Conservation (phyloP, 1,140 invertebrate species). For the Drosophila carrolli region DNA sequence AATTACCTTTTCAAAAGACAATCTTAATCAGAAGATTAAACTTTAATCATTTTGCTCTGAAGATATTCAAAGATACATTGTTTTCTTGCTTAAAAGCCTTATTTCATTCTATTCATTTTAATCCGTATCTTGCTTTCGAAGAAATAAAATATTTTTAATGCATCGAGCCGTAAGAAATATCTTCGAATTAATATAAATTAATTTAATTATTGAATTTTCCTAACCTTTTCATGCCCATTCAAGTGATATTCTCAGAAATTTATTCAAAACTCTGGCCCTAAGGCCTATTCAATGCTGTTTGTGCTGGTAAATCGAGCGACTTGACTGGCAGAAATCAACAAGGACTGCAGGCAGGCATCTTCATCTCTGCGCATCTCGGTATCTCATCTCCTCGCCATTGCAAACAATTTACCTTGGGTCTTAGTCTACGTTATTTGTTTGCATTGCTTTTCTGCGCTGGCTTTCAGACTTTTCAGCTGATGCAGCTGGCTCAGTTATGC, state of each 20-base stretch:
- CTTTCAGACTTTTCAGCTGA: slow-evolving; percentile 36
- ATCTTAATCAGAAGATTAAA: no score
- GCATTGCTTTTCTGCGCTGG: slow-evolving; percentile 37
- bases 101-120: neutral
- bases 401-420: slow-evolving; percentile 52
- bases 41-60: no score
- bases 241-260: neutral
- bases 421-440: slow-evolving; percentile 52
- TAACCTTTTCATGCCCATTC: neutral
- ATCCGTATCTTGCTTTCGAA: neutral
- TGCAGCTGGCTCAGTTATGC: neutral
- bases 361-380: neutral
- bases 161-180: slow-evolving; percentile 7
- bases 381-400: neutral
- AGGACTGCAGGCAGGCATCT: slow-evolving; percentile 12
- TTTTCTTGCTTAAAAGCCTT: no score
- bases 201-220: slow-evolving; percentile 2
- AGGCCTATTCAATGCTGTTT: slow-evolving; percentile 1
- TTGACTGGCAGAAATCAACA: slow-evolving; percentile 33
- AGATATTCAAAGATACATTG: no score
- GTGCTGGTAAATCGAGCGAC: slow-evolving; percentile 18
- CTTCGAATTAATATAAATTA: neutral
- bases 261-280: neutral
- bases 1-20: no score
- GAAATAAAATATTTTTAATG: neutral